A percentile compares a stretch with the other conserved stretches of the same genome.
phyloP scores from a whole-genome alignment of 1,140 invertebrate species.

The Bombus huntii region DNA sequence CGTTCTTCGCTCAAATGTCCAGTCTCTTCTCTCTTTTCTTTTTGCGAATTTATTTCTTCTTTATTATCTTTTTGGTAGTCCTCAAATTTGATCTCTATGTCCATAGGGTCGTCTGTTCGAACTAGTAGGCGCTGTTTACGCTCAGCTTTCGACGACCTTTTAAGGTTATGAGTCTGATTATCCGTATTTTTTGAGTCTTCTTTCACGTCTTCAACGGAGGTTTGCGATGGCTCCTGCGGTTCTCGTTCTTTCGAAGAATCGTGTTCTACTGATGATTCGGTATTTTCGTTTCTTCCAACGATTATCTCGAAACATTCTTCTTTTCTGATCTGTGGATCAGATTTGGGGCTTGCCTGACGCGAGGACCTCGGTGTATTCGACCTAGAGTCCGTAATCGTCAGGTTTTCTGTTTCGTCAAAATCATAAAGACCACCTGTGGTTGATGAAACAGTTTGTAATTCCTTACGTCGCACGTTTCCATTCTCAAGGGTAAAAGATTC shows the following conservation, averaged over 20 bases:
- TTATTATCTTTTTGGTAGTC: constrained; percentile 72
- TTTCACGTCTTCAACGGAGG: constrained; percentile 50
- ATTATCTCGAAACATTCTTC: constrained; percentile 73
- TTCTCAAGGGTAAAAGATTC: constrained; percentile 64
- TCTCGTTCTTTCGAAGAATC: constrained; percentile 20
- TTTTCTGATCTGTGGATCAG: constrained; percentile 60
- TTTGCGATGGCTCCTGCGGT: neutral
- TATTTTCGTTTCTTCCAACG: constrained; percentile 60
- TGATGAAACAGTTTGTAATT: constrained; percentile 49
- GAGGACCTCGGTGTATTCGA: constrained; percentile 68
- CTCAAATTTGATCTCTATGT: constrained; percentile 78
- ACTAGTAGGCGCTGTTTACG: constrained; percentile 79
- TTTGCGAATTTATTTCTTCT: constrained; percentile 62
- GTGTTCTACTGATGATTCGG: constrained; percentile 10
- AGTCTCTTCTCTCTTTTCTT: constrained; percentile 73
- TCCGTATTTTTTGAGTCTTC: constrained; percentile 61
- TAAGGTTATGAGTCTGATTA: constrained; percentile 70
- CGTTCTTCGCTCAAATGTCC: constrained; percentile 77
- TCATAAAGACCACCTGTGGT: constrained; percentile 69
- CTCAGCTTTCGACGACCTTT: constrained; percentile 74
- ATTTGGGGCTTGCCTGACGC: constrained; percentile 64
- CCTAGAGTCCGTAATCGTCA: constrained; percentile 69
- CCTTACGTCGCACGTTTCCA: constrained; percentile 58
- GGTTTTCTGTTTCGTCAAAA: constrained; percentile 74
- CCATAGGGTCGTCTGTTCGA: constrained; percentile 77